These are phyloP conservation scores for Fragum sueziense DNA, from an alignment of 2,888 invertebrate genomes.

Conservation along the genomic window DNA sequence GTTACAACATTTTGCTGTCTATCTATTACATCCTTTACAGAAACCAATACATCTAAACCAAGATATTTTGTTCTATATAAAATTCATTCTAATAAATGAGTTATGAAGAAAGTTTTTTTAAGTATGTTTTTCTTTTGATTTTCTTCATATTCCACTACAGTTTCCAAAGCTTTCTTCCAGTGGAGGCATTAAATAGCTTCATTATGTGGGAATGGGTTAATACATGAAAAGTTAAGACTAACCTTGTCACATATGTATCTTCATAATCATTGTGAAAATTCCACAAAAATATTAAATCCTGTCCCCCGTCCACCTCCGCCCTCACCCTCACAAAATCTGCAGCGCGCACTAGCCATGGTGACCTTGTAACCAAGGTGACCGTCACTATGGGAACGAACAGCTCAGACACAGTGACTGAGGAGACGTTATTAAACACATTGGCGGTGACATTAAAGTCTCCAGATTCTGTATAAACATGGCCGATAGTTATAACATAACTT, in stretches of 20 bases:
- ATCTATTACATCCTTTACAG: too few species aligned
- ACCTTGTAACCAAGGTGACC: conserved; percentile 61
- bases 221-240: background rate
- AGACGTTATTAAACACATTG: conserved; percentile 70
- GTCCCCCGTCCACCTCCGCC: conserved; percentile 70
- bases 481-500: conserved; percentile 27
- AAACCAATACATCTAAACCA: too few species aligned
- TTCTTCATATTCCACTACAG: too few species aligned
- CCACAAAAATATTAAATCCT: conserved; percentile 75
- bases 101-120: too few species aligned
- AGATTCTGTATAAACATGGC: conserved; percentile 56
- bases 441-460: conserved; percentile 71
- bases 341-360: conserved; percentile 57
- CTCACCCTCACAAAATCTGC: conserved; percentile 63
- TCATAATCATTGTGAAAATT: conserved; percentile 64
- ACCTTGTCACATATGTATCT: conserved; percentile 43
- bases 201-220: background rate
- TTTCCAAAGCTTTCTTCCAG: background rate
- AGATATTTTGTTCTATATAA: too few species aligned
- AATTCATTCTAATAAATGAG: too few species aligned
- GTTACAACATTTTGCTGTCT: too few species aligned
- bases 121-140: too few species aligned
- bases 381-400: conserved; percentile 67
- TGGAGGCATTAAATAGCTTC: background rate
- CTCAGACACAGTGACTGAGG: conserved; percentile 46